Conservation (phyloP, 2,888 invertebrate genomes). For the Dicyrtoma fusca region DNA sequence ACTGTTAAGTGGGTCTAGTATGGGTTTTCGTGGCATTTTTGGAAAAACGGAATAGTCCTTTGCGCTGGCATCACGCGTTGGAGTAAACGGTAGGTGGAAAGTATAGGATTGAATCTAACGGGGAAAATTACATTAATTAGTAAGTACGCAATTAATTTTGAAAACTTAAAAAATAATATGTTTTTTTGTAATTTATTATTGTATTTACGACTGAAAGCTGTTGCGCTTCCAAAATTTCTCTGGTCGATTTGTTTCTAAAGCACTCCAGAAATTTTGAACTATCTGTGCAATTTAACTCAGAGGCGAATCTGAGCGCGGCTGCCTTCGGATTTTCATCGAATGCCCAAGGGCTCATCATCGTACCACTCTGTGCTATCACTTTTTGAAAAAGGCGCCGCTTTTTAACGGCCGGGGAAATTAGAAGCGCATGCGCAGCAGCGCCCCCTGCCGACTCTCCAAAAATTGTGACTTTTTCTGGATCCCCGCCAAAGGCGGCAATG, state of each 20-base stretch:
- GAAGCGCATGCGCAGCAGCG: background rate
- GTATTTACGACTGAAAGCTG: too few species aligned
- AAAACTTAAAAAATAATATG: too few species aligned
- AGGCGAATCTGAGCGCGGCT: background rate
- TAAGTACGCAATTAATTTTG: too few species aligned
- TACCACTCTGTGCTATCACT: background rate
- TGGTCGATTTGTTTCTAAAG: background rate
- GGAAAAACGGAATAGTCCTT: background rate
- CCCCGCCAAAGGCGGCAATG: background rate
- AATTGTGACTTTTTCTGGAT: background rate
- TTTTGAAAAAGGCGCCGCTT: background rate
- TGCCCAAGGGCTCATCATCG: background rate
- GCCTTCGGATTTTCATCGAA: background rate
- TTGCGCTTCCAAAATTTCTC: background rate
- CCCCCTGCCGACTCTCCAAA: background rate
- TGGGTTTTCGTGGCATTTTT: background rate
- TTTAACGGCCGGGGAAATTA: background rate
- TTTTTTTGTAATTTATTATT: too few species aligned
- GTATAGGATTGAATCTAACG: background rate
- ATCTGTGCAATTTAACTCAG: background rate
- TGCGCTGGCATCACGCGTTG: background rate
- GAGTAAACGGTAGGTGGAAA: background rate
- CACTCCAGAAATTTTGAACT: background rate
- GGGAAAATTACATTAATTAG: too few species aligned
- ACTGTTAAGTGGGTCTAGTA: background rate